phyloP scores from a whole-genome alignment of 2,888 invertebrate species.

The Matsumyia berberina region DNA sequence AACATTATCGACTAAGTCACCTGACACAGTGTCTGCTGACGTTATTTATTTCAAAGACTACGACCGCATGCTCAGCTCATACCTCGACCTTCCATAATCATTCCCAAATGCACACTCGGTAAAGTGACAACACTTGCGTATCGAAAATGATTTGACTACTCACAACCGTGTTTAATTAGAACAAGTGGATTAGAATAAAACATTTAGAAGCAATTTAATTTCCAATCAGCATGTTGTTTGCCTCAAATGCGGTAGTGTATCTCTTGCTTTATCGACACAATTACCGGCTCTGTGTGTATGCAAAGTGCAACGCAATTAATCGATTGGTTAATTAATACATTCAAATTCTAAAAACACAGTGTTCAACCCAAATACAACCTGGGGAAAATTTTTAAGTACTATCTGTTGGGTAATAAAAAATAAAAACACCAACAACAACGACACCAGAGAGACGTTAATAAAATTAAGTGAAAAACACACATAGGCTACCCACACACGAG shows the following conservation, averaged over 20 bases:
- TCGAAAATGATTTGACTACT: not conserved
- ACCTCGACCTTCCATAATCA: not conserved
- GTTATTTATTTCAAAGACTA: not conserved
- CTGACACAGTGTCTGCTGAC: too few relatives aligned
- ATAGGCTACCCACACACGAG: constrained; percentile 5
- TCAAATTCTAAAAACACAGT: constrained; percentile 6
- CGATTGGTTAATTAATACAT: constrained; percentile 38
- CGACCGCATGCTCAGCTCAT: not conserved
- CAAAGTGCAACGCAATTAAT: constrained; percentile 21
- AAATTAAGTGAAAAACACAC: constrained; percentile 32
- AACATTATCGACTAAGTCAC: too few relatives aligned
- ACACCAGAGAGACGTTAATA: constrained; percentile 23
- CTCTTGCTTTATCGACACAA: not conserved
- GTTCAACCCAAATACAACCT: constrained; percentile 29
- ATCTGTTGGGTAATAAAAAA: constrained; percentile 15
- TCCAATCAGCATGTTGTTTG: constrained; percentile 23
- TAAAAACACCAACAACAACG: not conserved
- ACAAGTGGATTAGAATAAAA: constrained; percentile 10
- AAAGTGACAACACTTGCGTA: not conserved
- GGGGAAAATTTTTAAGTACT: constrained; percentile 22
- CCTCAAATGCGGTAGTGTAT: not conserved
- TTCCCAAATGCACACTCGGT: not conserved
- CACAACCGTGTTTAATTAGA: constrained; percentile 15
- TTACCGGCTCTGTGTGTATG: not conserved
- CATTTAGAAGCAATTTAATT: constrained; percentile 25